Evolutionary conservation across 2,797 vertebrate species (phyloP).

Genomic region (Poeciliopsis presidionis): DNA sequence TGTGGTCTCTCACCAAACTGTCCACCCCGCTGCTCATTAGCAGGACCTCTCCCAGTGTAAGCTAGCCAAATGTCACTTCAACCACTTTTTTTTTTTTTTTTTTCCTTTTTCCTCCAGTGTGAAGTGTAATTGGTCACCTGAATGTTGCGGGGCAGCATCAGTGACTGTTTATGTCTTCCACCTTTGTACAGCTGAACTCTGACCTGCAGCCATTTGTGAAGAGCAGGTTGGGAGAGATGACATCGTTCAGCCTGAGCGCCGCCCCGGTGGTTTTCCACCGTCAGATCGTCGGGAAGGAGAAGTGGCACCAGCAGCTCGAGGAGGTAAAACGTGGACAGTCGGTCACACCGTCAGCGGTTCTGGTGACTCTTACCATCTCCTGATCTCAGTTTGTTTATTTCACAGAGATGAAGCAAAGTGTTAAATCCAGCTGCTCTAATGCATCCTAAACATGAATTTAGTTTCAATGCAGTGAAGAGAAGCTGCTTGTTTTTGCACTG

Average conservation of each 20-base stretch:
- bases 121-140: conserved; percentile 24
- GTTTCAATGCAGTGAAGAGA: background rate
- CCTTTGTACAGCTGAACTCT: conserved; percentile 86
- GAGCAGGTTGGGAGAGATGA: conserved; percentile 76
- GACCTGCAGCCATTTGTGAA: conserved; percentile 95
- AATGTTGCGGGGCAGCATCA: conserved; percentile 6
- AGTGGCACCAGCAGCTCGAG: conserved; percentile 89
- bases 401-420: background rate
- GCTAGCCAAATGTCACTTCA: conserved; percentile 13
- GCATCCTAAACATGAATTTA: background rate
- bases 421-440: background rate
- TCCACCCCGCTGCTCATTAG: conserved; percentile 53
- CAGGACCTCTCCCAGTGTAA: conserved; percentile 29
- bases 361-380: background rate
- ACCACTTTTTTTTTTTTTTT: background rate
- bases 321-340: conserved; percentile 79
- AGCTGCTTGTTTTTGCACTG: background rate
- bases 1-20: conserved; percentile 23
- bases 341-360: background rate
- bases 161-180: conserved; percentile 9
- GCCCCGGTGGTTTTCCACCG: conserved; percentile 94
- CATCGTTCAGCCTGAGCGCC: conserved; percentile 86
- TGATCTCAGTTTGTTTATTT: background rate
- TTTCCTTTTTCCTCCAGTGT: background rate
- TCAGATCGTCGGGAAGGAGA: conserved; percentile 86